Base-by-base conservation (phyloP, 1,140 invertebrate species). In the Brachionus koreanus region DNA sequence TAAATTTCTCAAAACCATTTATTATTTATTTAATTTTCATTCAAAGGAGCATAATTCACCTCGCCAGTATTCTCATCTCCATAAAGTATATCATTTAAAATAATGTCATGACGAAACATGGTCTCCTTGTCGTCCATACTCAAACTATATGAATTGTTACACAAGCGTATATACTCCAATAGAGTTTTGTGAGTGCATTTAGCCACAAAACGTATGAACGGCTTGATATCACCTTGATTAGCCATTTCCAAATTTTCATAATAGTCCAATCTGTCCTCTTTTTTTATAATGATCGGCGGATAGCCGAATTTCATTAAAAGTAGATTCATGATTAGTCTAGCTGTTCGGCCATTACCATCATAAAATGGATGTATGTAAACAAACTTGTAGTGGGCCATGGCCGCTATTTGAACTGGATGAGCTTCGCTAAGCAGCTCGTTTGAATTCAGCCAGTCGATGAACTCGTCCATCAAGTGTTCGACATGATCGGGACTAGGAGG, bases 301-400 rank as follows among this genome's bases (percentile, higher is more conserved):
- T 94, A 98, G 0, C 96, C 96, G n/a, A 94, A 93, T 88, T 95
- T 93, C 94, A 98, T 97, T n/a, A 98, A 90, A 83, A 98, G 93
- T 83, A 96, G 91, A 87, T 98, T 98, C 96, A 98, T 98, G 0
- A 98, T 89, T 7, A 98, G 90, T 46, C 96, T 89, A 2, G 95
- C 95, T 0, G 96, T 98, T 85, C 97, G 90, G 0, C 96, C 97
- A 87, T 98, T 98, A 35, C 96, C 96, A 85, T 90, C 90, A 75
- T 89, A 88, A 84, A 90, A 90, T 19, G 90, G 90, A 90, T 98
- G 95, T 84, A 98, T 96, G 85, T 94, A 93, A 0, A 98, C 96
- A 69, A 98, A 87, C 89, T 97, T 97, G 88, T 98, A 98, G 89
- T 98, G 96, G 0, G 95, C 95, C 74, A 97, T 88, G 7, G 96